Conservation (phyloP, 2,797 vertebrate genomes). For the Crax fasciolata region DNA sequence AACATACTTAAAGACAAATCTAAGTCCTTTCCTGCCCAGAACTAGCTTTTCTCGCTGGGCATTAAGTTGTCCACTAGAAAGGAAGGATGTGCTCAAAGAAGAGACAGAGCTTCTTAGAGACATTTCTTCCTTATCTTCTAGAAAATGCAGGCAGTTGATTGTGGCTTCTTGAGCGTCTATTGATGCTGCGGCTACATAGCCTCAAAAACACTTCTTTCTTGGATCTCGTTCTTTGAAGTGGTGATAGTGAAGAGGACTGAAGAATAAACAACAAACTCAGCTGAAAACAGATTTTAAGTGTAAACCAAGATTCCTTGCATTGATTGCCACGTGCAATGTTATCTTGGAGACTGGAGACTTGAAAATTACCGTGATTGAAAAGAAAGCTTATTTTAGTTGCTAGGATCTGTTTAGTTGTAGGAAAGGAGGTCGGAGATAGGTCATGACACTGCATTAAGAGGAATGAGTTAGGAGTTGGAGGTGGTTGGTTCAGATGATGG, state of each 20-base stretch:
- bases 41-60: not conserved
- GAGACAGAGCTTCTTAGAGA: not conserved
- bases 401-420: not conserved
- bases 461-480: not conserved
- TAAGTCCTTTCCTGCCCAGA: not conserved
- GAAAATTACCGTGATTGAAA: not conserved
- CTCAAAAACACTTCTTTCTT: not conserved
- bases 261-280: not conserved
- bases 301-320: not conserved
- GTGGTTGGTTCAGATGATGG: not conserved
- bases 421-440: not conserved
- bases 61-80: not conserved
- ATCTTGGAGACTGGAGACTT: not conserved
- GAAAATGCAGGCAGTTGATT: not conserved
- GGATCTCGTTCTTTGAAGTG: not conserved
- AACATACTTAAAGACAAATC: not conserved
- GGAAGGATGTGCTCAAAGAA: not conserved
- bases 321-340: not conserved
- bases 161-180: not conserved
- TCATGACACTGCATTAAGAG: not conserved
- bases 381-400: not conserved
- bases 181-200: not conserved
- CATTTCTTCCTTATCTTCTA: not conserved
- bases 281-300: not conserved
- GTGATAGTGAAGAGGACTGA: not conserved